Conservation (phyloP, 2,888 invertebrate species). For the Deroplatys truncata region DNA sequence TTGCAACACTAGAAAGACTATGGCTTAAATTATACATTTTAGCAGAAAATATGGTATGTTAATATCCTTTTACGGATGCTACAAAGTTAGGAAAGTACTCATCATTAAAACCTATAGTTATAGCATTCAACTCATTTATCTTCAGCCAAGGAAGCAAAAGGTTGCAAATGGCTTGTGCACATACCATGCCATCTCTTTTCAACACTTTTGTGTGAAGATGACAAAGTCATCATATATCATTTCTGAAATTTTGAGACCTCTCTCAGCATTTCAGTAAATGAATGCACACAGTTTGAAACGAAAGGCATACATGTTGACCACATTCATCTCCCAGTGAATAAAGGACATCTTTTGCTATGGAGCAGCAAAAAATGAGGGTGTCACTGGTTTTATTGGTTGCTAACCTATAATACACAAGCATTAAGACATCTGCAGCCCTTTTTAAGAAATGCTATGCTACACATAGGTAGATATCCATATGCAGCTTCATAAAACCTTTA, state of each 20-base stretch:
- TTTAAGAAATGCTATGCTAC: no score
- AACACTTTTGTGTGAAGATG: background rate
- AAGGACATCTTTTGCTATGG: background rate
- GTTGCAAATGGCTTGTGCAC: background rate
- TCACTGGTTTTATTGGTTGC: background rate
- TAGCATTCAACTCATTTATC: no score
- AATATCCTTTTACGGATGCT: no score
- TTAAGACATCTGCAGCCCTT: background rate
- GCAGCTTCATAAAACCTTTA: no score
- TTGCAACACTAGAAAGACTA: no score
- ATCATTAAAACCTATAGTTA: no score
- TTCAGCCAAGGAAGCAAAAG: background rate
- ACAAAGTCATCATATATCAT: background rate
- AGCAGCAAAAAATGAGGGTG: constrained; percentile 3
- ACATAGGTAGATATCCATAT: no score
- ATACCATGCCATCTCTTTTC: background rate
- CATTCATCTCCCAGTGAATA: background rate
- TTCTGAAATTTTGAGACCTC: background rate
- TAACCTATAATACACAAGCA: background rate
- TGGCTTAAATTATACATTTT: no score
- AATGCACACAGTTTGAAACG: background rate
- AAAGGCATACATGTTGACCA: background rate
- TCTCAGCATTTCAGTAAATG: background rate
- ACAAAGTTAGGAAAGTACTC: no score
- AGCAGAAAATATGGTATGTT: no score